Base-by-base conservation (phyloP, 1,140 invertebrate species). In the Zaprionus inermis region DNA sequence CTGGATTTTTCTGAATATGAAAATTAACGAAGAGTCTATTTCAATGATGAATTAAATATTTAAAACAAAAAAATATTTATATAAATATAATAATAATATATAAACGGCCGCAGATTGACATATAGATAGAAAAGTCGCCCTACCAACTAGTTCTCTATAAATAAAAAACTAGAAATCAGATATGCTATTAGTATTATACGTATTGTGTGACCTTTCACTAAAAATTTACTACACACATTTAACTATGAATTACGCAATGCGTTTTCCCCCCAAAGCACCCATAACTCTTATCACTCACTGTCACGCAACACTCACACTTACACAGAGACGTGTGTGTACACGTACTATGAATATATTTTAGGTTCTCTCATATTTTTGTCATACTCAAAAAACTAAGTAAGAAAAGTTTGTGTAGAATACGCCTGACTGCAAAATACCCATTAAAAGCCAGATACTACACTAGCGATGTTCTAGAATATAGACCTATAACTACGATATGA, bases 211-310 rank as follows among this genome's bases (percentile, higher is more conserved):
- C 24, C 24, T 28, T 28, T 28, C 24, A 28, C 24, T 28, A 28
- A 28, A 28, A 28, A 28, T 28, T 28, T 28, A 28, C 14, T 38
- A n/a, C n/a, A 7, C 36, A n/a, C 5, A n/a, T 18, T 20, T 18
- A 11, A 46, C 68, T 76, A 55, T 77, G 77, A 74, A 82, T 67
- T 76, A 73, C 52, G 67, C 63, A 67, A 18, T 56, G 65, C 38
- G 69, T 72, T 64, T 38, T 28, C 24, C 5, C 60, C 69, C 69
- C 56, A 65, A 75, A 89, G 84, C 80, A 77, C 74, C 72, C 83
- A 88, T 88, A 89, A 89, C 77, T 88, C 76, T 77, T 89, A 79
- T 89, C 80, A 88, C 80, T 83, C 84, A 88, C 83, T 88, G 79
- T 88, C 79, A 78, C 60, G 59, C 73, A 77, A 38, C 60, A 67